Evolutionary conservation across 1,140 invertebrate genomes (phyloP).

Genomic region (Pseudomyrmex flavicornis): DNA sequence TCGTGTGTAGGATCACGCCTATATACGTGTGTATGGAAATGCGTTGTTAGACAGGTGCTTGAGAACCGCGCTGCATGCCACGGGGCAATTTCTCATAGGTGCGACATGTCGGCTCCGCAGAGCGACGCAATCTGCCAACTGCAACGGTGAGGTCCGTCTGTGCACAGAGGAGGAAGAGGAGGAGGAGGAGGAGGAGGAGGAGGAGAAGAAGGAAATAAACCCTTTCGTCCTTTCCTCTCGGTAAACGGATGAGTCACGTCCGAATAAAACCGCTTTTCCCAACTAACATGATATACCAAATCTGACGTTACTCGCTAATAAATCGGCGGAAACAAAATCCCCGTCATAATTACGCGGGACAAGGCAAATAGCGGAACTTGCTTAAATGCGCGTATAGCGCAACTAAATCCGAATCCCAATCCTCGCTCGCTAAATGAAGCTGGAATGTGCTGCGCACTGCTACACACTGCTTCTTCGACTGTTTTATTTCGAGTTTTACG

Average conservation of each 20-base stretch:
- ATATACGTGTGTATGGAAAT: slow-evolving; percentile 50
- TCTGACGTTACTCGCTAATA: not conserved
- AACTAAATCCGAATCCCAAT: too few species aligned
- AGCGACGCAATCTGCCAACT: slow-evolving; percentile 71
- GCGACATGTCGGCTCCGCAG: slow-evolving; percentile 59
- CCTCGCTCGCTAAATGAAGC: too few species aligned
- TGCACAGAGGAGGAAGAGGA: not conserved
- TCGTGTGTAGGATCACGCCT: slow-evolving; percentile 20
- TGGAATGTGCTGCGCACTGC: too few species aligned
- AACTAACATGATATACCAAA: not conserved
- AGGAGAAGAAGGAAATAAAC: not conserved
- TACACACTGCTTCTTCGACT: too few species aligned
- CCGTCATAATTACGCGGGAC: not conserved
- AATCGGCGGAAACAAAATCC: not conserved
- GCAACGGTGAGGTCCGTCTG: slow-evolving; percentile 44
- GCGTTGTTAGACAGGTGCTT: slow-evolving; percentile 57
- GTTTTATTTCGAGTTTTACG: too few species aligned
- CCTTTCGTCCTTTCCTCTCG: slow-evolving; percentile 1
- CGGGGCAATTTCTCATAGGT: slow-evolving; percentile 75
- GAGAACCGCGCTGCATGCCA: slow-evolving; percentile 68
- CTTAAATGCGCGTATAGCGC: not conserved
- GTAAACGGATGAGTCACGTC: slow-evolving; percentile 11
- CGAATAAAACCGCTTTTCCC: not conserved
- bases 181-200: not conserved
- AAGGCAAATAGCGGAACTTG: not conserved